Conservation (phyloP, 2,113 vertebrate genomes). For the Saccopteryx leptura region DNA sequence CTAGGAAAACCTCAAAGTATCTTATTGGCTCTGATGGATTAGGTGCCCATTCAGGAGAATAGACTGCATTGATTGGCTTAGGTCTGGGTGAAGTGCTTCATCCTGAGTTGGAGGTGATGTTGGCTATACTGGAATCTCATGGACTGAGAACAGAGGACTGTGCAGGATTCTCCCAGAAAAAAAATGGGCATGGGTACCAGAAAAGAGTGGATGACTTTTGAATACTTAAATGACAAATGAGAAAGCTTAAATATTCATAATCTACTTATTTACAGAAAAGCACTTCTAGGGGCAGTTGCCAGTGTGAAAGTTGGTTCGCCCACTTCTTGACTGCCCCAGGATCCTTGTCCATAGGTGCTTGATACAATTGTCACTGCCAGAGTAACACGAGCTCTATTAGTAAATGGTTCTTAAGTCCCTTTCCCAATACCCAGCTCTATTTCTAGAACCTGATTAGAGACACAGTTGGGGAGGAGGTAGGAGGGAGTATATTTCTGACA, state of each 20-base stretch:
- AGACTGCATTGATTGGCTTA: neutral
- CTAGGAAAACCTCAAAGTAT: neutral
- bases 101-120: neutral
- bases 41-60: neutral
- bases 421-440: neutral
- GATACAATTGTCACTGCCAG: neutral
- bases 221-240: neutral
- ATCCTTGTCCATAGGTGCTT: neutral
- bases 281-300: neutral
- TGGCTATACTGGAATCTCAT: neutral
- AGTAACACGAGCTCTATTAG: neutral
- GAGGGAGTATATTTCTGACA: slow-evolving; percentile 65
- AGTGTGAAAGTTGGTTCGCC: neutral
- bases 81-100: neutral
- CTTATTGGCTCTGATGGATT: neutral
- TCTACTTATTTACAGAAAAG: slow-evolving; percentile 12
- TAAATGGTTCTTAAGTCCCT: neutral
- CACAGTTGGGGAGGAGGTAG: neutral
- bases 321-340: neutral
- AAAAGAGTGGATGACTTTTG: neutral
- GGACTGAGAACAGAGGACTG: neutral
- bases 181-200: neutral
- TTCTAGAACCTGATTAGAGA: slow-evolving; percentile 45
- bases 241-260: neutral
- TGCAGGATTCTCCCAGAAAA: neutral